These are phyloP conservation scores for Pseudoips prasinana DNA, from an alignment of 2,888 invertebrate species.

Conservation along the genomic window DNA sequence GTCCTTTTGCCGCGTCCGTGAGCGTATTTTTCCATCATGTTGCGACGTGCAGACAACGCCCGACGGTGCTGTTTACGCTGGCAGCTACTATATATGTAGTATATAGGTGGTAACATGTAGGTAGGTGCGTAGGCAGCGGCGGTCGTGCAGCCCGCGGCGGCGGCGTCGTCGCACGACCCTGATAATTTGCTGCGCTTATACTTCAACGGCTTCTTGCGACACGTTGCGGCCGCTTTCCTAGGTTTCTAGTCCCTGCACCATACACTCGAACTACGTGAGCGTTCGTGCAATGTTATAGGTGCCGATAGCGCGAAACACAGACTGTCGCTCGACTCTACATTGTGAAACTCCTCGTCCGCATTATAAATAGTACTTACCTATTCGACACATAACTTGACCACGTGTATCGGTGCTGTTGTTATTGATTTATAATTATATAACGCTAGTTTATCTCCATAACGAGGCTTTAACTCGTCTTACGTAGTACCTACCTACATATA, in stretches of 20 bases:
- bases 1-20: conserved; percentile 59
- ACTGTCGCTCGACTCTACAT: conserved; percentile 8
- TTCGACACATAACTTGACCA: conserved; percentile 5
- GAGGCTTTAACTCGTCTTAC: too few species aligned
- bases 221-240: conserved; percentile 64
- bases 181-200: conserved; percentile 80
- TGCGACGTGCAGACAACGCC: conserved; percentile 44
- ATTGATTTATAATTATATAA: conserved; percentile 9
- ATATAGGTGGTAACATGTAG: conserved; percentile 49
- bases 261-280: conserved; percentile 34
- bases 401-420: conserved; percentile 6
- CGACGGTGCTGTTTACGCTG: conserved; percentile 53
- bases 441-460: too few species aligned
- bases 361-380: conserved; percentile 7
- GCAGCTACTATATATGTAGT: conserved; percentile 32
- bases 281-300: conserved; percentile 7
- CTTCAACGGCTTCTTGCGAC: conserved; percentile 80
- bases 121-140: conserved; percentile 65
- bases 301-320: conserved; percentile 2
- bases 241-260: conserved; percentile 58
- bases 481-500: background rate
- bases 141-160: conserved; percentile 57
- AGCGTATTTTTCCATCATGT: conserved; percentile 63
- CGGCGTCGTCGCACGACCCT: conserved; percentile 73
- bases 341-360: conserved; percentile 7